A percentile compares a stretch with the other conserved stretches of the same genome.
These are phyloP conservation scores for Psix sp. DNA, from an alignment of 1,140 invertebrate genomes.

Conservation along the genomic window DNA sequence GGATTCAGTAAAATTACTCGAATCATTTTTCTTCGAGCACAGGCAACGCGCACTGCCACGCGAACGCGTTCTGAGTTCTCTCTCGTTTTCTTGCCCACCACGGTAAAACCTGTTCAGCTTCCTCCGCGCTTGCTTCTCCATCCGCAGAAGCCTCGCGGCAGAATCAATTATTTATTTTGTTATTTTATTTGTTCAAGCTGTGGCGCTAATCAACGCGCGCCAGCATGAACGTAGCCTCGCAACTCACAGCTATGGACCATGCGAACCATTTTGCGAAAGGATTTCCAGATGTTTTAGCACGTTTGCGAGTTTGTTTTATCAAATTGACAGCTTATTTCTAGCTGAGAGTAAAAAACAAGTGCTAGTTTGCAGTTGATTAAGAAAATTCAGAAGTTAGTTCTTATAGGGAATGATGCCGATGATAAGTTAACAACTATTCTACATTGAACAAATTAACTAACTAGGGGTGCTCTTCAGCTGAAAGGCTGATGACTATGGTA, in stretches of 20 bases:
- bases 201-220: constrained; percentile 70
- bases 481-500: too few relatives aligned
- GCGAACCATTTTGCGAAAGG: constrained; percentile 14
- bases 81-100: constrained; percentile 71
- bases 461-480: too few relatives aligned
- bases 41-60: constrained; percentile 21
- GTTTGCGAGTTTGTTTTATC: too few relatives aligned
- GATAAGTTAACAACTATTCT: too few relatives aligned
- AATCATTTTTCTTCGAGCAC: neutral
- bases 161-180: constrained; percentile 77
- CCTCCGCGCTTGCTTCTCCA: constrained; percentile 59
- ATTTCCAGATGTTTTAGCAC: constrained; percentile 26
- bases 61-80: constrained; percentile 40
- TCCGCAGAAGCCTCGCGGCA: constrained; percentile 67
- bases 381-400: too few relatives aligned
- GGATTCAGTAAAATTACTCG: neutral
- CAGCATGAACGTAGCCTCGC: too few relatives aligned
- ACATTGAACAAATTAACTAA: too few relatives aligned
- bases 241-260: too few relatives aligned
- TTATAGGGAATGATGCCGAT: too few relatives aligned
- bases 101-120: constrained; percentile 73
- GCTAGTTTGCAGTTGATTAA: too few relatives aligned
- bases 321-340: too few relatives aligned
- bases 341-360: too few relatives aligned
- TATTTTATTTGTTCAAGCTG: constrained; percentile 74